Evolutionary conservation across 2,888 invertebrate genomes (phyloP).

Genomic region (Drosophila nr. medialis): DNA sequence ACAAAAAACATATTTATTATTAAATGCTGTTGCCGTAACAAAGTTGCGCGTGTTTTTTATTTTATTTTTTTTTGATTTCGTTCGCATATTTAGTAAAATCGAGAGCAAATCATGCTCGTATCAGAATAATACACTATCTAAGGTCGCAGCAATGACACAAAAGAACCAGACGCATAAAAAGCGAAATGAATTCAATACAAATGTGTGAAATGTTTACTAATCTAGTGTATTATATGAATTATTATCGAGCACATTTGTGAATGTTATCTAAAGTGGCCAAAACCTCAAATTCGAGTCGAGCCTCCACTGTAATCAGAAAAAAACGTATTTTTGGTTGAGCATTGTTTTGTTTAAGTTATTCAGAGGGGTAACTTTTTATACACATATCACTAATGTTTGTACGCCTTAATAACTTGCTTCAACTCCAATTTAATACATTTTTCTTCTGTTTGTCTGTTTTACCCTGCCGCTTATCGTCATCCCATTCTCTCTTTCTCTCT

Average conservation of each 20-base stretch:
- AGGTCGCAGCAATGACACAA: conserved; percentile 53
- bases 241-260: neutral
- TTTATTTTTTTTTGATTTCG: conserved; percentile 10
- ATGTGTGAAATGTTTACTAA: conserved; percentile 4
- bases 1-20: conserved; percentile 4
- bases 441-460: neutral
- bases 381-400: neutral
- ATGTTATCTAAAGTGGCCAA: neutral
- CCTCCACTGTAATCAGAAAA: conserved; percentile 26
- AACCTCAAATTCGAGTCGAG: conserved; percentile 18
- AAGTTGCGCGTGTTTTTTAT: conserved; percentile 19
- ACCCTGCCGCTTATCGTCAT: neutral
- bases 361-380: neutral
- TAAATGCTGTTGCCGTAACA: conserved; percentile 4
- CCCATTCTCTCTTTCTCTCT: conserved; percentile 1
- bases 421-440: neutral
- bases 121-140: conserved; percentile 28
- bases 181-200: neutral
- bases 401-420: neutral
- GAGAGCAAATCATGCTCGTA: conserved; percentile 11
- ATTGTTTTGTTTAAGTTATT: conserved; percentile 1
- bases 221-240: conserved; percentile 1
- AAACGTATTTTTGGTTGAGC: too few species aligned
- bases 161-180: neutral
- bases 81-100: conserved; percentile 9